Conservation (phyloP, 2,797 vertebrate species). For the Tachyglossus aculeatus region DNA sequence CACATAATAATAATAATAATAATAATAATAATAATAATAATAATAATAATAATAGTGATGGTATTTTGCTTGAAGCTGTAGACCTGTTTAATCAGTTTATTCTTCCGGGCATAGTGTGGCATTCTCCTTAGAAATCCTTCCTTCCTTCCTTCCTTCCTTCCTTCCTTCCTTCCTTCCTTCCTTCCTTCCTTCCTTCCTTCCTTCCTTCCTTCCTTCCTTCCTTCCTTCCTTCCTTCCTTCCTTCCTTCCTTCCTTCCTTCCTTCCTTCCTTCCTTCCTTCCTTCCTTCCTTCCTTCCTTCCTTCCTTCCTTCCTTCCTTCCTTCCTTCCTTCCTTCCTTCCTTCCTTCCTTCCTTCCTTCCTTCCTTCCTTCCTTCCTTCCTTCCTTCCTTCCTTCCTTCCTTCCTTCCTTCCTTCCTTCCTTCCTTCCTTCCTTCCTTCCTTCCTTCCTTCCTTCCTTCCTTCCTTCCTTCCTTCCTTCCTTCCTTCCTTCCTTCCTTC, state of each 20-base stretch:
- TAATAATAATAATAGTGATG: no score
- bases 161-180: not conserved
- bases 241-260: not conserved
- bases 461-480: not conserved
- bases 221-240: accelerated
- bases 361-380: constrained; percentile 57
- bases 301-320: no score
- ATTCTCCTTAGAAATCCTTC: no score
- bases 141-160: no score
- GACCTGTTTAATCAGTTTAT: not conserved
- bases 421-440: not conserved
- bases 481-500: not conserved
- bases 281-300: no score
- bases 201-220: accelerated
- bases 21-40: no score
- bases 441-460: not conserved
- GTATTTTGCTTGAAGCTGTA: not conserved
- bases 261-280: accelerated
- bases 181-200: not conserved
- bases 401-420: constrained; percentile 14
- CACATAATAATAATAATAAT: no score
- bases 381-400: constrained; percentile 51
- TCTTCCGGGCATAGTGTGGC: no score
- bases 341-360: constrained; percentile 35
- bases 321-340: no score